Conservation (phyloP, 2,113 vertebrate genomes). For the Rhinolophus sinicus region DNA sequence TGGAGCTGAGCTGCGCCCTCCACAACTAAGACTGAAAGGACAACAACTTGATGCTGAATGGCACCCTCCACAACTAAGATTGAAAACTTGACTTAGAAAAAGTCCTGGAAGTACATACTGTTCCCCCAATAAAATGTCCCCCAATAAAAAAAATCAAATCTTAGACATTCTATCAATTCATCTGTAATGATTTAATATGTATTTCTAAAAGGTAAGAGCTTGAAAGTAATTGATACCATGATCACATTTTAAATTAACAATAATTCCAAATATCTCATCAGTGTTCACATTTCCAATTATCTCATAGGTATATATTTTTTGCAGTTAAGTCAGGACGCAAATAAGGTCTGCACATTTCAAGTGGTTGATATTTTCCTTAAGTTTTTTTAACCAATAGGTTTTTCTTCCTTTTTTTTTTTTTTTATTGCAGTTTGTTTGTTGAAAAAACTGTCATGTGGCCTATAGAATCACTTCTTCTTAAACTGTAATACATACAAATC, state of each 20-base stretch:
- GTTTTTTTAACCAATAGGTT: not conserved
- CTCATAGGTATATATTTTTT: not conserved
- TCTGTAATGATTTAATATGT: not conserved
- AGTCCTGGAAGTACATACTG: no score
- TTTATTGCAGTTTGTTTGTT: not conserved
- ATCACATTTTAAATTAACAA: conserved; percentile 8
- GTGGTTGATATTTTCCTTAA: not conserved
- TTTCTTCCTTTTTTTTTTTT: not conserved
- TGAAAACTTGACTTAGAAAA: no score
- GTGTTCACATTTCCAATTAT: not conserved
- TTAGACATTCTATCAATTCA: not conserved
- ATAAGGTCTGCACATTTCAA: not conserved
- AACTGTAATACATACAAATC: not conserved
- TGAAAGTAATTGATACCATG: not conserved
- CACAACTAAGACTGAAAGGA: no score
- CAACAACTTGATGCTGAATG: no score
- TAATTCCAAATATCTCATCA: not conserved
- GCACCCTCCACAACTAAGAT: no score
- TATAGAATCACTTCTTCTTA: not conserved
- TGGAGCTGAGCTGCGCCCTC: no score
- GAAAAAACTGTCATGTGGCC: not conserved
- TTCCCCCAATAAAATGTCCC: no score
- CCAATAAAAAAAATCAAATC: not conserved
- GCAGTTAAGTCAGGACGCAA: not conserved
- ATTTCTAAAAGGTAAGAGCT: not conserved